Evolutionary conservation across 2,113 vertebrate genomes (phyloP), one percentile per base, ranked within the genome.

Genomic region (Heterochromis multidens): DNA sequence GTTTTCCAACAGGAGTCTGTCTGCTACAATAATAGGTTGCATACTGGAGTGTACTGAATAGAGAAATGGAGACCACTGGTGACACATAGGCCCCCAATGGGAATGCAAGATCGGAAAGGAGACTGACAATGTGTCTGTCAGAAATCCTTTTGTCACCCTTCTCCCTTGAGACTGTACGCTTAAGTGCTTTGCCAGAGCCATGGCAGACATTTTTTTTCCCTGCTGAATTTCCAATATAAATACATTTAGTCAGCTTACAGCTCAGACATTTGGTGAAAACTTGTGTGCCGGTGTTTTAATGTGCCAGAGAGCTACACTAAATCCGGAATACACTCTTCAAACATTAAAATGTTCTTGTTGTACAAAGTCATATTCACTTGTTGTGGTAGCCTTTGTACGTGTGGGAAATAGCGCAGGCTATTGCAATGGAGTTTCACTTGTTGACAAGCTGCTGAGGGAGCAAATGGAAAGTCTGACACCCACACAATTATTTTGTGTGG

Each of bases 141-240:
- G 79, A 88, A 92, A 90, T 82, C 90, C 90, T 92, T 94, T 93
- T 94, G 94, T 91, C 91, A 88, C 90, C 31, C 12, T 33, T 77
- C 58, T 90, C 89, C 87, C 84, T 84, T 40, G 89, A 60, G 84
- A 57, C 81, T 8, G 7, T 63, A 67, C 5, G 17, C 81, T 72
- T 91, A 88, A 90, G 85, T 87, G 90, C 85, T 91, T 83, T 52
- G 43, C 59, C 25, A 37, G 35, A 79, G 43, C 84, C 83, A 62
- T 16, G 57, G 82, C 54, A 3, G 5, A 21, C 60, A 77, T 37
- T 33, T 35, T 14, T 33, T 1, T 0, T 7, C 29, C 17, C 62
- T 35, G 70, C 82, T 62, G 58, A 78, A 65, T 70, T 63, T 21
- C 82, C 17, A 54, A 57, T 70, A 84, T 74, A 81, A 84, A 79